Percentiles rank a stretch among this genome's conserved stretches.
These are phyloP conservation scores for Gracilinanus agilis DNA, from an alignment of 2,113 vertebrate genomes.

Conservation along the genomic window DNA sequence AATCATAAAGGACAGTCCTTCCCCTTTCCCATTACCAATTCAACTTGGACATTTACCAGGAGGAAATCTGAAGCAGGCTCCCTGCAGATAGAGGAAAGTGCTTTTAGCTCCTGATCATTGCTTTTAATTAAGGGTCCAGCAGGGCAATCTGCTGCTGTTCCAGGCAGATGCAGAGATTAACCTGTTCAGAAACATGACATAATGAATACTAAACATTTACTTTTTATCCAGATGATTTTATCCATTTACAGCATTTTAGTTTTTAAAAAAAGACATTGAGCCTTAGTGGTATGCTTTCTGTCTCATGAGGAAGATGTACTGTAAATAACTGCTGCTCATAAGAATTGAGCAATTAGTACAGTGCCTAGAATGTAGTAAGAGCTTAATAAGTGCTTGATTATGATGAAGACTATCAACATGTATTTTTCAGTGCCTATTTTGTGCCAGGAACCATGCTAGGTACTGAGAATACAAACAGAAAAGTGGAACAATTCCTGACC, in stretches of 20 bases:
- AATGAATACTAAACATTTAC: conserved; percentile 54
- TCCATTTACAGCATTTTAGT: neutral
- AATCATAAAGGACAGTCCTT: neutral
- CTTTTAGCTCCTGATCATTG: conserved; percentile 46
- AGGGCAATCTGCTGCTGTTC: conserved; percentile 24
- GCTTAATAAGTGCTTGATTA: neutral
- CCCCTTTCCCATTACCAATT: neutral
- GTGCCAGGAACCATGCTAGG: neutral
- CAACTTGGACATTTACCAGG: conserved; percentile 30
- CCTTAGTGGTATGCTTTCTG: neutral
- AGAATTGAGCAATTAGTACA: neutral
- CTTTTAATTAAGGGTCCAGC: conserved; percentile 69
- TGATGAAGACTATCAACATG: neutral
- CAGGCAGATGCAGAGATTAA: neutral
- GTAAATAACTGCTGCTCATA: neutral
- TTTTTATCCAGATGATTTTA: neutral
- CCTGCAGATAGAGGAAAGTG: conserved; percentile 47
- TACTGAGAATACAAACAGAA: neutral
- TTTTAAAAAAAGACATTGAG: neutral
- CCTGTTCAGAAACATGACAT: conserved; percentile 36
- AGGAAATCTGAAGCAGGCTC: conserved; percentile 3
- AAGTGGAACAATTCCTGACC: neutral
- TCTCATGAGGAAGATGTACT: neutral
- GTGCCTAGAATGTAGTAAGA: neutral
- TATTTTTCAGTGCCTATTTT: neutral